Base-by-base conservation (phyloP, 2,797 vertebrate genomes). In the Pseudopleuronectes americanus region DNA sequence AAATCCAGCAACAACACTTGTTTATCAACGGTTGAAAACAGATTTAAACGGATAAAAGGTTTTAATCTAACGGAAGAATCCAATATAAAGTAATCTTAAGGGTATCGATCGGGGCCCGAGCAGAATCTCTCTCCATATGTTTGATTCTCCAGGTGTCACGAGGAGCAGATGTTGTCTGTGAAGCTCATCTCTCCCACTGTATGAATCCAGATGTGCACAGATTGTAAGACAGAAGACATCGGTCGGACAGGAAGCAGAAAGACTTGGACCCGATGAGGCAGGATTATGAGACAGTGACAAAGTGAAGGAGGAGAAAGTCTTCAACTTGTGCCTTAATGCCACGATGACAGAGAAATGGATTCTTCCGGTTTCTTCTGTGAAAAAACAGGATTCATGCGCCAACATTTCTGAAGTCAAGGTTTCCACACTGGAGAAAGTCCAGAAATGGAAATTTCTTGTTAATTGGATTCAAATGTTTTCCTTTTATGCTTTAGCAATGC, bases 331-430 rank as follows among this genome's bases (percentile, higher is more conserved):
- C 57, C 74, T 74, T 79, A 48, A 61, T 2, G 2, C 57, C 26
- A 41, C 73, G 77, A 72, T 79, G 38, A 70, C 66, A 70, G 62
- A 49, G 33, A 68, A 71, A 79, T 57, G 19, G 60, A 78, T 80
- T 62, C 58, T 9, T 51, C 54, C 38, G 26, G 38, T 61, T 66
- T 75, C 62, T 22, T 72, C 8, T 22, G 28, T 57, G 57, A 74
- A 62, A 31, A 62, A 62, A 57, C 10, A 6, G 55, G 26, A 76
- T 67, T 67, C 56, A 26, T 24, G 58, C 69, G 57, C 75, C 73
- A 76, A 17, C 56, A 31, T 51, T 48, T 51, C 43, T 52, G 57
- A 64, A 52, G 68, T 45, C 8, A 13, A 54, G 21, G 55, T 28
- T 65, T 65, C 43, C 38, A 21, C 55, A 60, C 45, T 67, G 61